Evolutionary conservation across 2,797 vertebrate species (phyloP), one percentile per base, ranked within the genome.

Genomic region (Trachops cirrhosus): DNA sequence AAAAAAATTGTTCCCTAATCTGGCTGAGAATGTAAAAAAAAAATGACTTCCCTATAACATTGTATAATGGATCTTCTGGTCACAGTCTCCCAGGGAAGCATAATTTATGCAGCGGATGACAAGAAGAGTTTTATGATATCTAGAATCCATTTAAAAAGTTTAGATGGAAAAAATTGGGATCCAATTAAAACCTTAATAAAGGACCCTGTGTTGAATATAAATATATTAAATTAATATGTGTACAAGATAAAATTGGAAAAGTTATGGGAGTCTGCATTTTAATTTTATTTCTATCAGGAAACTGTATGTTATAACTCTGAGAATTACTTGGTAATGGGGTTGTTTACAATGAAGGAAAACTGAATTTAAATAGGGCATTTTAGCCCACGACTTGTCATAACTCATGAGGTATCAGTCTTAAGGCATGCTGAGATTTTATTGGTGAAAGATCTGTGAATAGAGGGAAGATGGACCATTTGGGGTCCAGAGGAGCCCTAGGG

Each of bases 131-230:
- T 96, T 95, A 96, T 68, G 89, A 87, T 96, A 93, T 95, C 95
- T 96, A 96, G 73, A 96, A 97, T 97, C 95, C 93, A 96, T 97
- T 97, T 95, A 92, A 86, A 91, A 83, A 91, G 84, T 94, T 96
- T 73, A 71, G 67, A 95, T 89, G 70, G 91, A 62, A 96, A 96
- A 97, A 94, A 79, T 34, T 88, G 90, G 95, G 93, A 96, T 94
- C 84, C 86, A 97, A 95, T 97, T 97, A 97, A 97, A 97, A 91
- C 54, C 48, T 95, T 97, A 96, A 96, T 96, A 96, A 96, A 95
- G 96, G 96, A 71, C 80, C 85, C 82, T 92, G 64, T 78, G 50
- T 94, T 95, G 95, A 93, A 84, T 91, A 96, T 95, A 95, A 96
- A 96, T 89, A 89, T 92, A 97, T 97, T 88, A 94, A 97, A 95